Base-by-base conservation (phyloP, 1,140 invertebrate genomes). In the Camponotus vicinus region DNA sequence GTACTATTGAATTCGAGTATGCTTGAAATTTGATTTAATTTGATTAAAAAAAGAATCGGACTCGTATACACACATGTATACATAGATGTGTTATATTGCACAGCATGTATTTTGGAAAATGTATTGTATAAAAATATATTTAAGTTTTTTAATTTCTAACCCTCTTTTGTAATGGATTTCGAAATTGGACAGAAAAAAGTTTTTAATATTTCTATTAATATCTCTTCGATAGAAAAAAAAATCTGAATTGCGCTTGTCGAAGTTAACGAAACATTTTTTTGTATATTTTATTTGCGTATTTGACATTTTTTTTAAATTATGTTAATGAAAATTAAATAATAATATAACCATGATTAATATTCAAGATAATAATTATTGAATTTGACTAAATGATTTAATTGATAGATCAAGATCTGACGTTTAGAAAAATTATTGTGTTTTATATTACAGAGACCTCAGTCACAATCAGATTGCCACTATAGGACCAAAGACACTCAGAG, bases 381-480 rank as follows among this genome's bases (percentile, higher is more conserved):
- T 49, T 63, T 52, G 15, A 32, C 64, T 63, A 63, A 55, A 40
- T 40, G 11, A n/a, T 27, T 18, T 32, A 21, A 6, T 21, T n/a
- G 2, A 82, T 3, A 32, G n/a, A 49, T 63, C 5, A n/a, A 5
- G 42, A 70, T 59, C 3, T 3, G 34, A 75, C 6, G 34, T 21
- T 66, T 63, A 49, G 9, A 49, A 34, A 76, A 66, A 64, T 7
- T 66, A 6, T 42, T 40, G 2, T 9, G 40, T 69, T 70, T 55
- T 80, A 3, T 73, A 91, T 94, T 97, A 32, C 96, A 99, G 99
- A 93, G 99, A 99, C 95, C 95, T 99, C 45, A 99, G 98, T 93
- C 97, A 98, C 93, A 99, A 99, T 95, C 97, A 97, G 92, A 96
- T 99, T 91, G 97, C 97, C 21, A 97, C 98, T 55, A 97, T 99